phyloP scores from a whole-genome alignment of 2,113 vertebrate genomes.

The Forbesichthys agassizii region DNA sequence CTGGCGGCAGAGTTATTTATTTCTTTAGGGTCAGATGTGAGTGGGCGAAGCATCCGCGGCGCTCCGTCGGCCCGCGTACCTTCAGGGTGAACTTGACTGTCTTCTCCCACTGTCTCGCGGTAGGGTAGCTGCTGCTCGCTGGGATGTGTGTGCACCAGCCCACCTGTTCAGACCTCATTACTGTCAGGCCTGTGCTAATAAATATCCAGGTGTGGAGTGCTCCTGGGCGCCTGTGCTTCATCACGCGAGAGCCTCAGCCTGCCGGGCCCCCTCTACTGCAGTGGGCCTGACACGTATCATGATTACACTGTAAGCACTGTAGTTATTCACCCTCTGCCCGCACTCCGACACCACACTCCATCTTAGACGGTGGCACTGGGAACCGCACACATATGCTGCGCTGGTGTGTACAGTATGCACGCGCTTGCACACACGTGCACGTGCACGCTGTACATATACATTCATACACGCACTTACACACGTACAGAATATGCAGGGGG shows the following conservation, averaged over 20 bases:
- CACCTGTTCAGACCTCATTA: constrained; percentile 83
- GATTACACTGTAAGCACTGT: constrained; percentile 82
- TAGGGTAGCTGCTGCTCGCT: constrained; percentile 73
- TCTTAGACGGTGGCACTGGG: constrained; percentile 66
- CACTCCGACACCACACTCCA: constrained; percentile 76
- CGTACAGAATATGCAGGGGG: neutral
- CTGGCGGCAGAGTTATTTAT: constrained; percentile 23
- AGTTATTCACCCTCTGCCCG: constrained; percentile 81
- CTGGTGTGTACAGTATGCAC: constrained; percentile 2
- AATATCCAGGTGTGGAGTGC: constrained; percentile 80
- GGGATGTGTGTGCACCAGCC: constrained; percentile 79
- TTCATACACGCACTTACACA: constrained; percentile 21
- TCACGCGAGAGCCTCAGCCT: constrained; percentile 72
- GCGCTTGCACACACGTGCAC: constrained; percentile 35
- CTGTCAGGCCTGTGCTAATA: constrained; percentile 81
- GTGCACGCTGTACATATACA: constrained; percentile 22
- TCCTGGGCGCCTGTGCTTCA: constrained; percentile 74
- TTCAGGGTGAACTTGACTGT: constrained; percentile 71
- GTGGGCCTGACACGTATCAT: constrained; percentile 77
- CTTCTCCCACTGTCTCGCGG: constrained; percentile 66
- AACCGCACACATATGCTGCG: constrained; percentile 44
- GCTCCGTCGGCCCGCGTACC: constrained; percentile 47
- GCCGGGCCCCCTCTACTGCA: constrained; percentile 40
- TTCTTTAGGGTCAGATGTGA: constrained; percentile 44
- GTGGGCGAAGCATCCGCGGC: constrained; percentile 60